phyloP scores from a whole-genome alignment of 2,797 vertebrate genomes.

The Tauraco hartlaubi region DNA sequence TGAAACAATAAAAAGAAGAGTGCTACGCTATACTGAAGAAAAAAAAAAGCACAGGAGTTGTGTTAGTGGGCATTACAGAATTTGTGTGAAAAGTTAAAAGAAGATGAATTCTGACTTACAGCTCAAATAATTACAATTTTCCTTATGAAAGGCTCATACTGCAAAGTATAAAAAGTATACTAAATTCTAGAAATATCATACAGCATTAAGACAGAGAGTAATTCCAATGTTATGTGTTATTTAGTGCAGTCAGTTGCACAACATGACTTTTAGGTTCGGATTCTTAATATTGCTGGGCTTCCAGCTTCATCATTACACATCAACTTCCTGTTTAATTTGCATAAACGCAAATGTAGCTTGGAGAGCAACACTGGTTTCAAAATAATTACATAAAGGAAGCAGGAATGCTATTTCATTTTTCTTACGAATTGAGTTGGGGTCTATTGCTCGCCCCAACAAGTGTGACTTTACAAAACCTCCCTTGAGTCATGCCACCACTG shows the following conservation, averaged over 20 bases:
- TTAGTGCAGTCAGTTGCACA: background rate
- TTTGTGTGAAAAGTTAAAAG: background rate
- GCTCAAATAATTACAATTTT: background rate
- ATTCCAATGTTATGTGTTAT: background rate
- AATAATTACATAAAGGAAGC: background rate
- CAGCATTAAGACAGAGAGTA: background rate
- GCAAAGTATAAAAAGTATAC: background rate
- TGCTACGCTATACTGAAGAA: background rate
- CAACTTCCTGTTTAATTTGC: background rate
- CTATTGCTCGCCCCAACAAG: background rate
- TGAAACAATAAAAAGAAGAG: background rate
- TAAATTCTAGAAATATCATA: background rate
- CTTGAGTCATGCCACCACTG: accelerated
- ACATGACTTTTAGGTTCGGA: background rate
- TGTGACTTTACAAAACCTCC: background rate
- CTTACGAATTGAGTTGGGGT: background rate
- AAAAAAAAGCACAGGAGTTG: background rate
- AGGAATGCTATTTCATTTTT: background rate
- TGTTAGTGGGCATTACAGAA: background rate
- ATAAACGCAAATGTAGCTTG: background rate
- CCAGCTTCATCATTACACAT: background rate
- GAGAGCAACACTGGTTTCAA: background rate
- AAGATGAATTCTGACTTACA: background rate
- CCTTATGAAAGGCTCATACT: background rate
- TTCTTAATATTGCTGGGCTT: background rate